Base-by-base conservation (phyloP, 2,797 vertebrate species). In the Holocentrus rufus region DNA sequence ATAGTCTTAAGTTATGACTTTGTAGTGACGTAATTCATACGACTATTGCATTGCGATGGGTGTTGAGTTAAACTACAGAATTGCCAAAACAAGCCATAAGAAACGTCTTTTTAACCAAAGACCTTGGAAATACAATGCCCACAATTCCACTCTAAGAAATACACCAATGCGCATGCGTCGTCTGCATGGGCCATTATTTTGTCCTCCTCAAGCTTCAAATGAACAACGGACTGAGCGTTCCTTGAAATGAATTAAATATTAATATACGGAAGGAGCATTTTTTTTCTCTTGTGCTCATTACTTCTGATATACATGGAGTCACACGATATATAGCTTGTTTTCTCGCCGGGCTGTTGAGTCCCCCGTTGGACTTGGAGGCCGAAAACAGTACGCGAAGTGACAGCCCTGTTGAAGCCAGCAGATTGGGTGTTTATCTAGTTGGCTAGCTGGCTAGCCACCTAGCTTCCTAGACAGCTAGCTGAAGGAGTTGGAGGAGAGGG, bases 171-270 rank as follows among this genome's bases (percentile, higher is more conserved):
- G 93, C 94, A 92, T 90, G 94, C 92, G 93, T 58, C 9, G 1
- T 70, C 20, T 15, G 39, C 65, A 75, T 71, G 83, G 83, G 85
- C 90, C 91, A 92, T 93, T 94, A 93, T 93, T 92, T 91, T 89
- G 93, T 92, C 89, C 86, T 91, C 88, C 82, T 79, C 74, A 87
- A 91, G 92, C 91, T 89, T 85, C 86, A 93, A 91, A 91, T 91
- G 91, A 93, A 92, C 90, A 92, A 84, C 85, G 83, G 91, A 81
- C 90, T 79, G 78, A 86, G 77, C 88, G 81, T 67, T 88, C 67
- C 86, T 80, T 75, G 82, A 90, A 88, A 91, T 90, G 86, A 90
- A 92, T 92, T 91, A 91, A 90, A 87, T 85, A 92, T 89, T 91
- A 22, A 90, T 65, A 79, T 66, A 44, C 81, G 69, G 82, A 83